A percentile compares a stretch with the other conserved stretches of the same genome.
These are phyloP conservation scores for Macrophya alboannulata DNA, from an alignment of 2,888 invertebrate genomes.

Conservation along the genomic window DNA sequence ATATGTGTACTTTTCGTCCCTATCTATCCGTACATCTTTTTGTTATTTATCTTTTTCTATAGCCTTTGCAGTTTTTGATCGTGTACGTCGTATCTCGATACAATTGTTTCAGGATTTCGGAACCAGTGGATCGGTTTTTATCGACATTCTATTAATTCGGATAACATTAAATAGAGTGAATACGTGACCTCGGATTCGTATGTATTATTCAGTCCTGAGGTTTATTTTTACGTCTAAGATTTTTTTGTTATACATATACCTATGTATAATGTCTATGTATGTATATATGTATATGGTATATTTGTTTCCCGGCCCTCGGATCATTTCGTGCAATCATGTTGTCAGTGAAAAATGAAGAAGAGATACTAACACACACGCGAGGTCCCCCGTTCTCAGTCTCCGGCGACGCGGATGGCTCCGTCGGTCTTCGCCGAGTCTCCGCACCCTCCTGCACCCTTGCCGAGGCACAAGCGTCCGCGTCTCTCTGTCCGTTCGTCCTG, in stretches of 20 bases:
- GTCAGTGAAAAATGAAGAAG: conserved; percentile 51
- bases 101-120: not conserved
- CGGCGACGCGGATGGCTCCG: conserved; percentile 36
- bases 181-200: too few relatives aligned
- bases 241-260: not conserved
- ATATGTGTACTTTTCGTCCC: not conserved
- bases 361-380: not conserved
- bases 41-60: not conserved
- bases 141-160: not conserved
- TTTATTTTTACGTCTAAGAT: not conserved
- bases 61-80: not conserved
- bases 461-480: not conserved
- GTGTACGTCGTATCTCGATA: not conserved
- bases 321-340: conserved; percentile 50
- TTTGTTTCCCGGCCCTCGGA: conserved; percentile 33
- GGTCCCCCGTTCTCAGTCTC: conserved; percentile 20
- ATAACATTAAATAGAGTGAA: too few relatives aligned
- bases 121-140: not conserved
- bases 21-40: not conserved
- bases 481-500: conserved; percentile 8
- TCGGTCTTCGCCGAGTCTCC: conserved; percentile 32
- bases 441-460: conserved; percentile 19
- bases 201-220: not conserved
- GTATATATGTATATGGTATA: not conserved
- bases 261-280: not conserved